A percentile compares a stretch with the other conserved stretches of the same genome.
Conservation (phyloP, 2,113 vertebrate genomes). For the Lophochroa leadbeateri region DNA sequence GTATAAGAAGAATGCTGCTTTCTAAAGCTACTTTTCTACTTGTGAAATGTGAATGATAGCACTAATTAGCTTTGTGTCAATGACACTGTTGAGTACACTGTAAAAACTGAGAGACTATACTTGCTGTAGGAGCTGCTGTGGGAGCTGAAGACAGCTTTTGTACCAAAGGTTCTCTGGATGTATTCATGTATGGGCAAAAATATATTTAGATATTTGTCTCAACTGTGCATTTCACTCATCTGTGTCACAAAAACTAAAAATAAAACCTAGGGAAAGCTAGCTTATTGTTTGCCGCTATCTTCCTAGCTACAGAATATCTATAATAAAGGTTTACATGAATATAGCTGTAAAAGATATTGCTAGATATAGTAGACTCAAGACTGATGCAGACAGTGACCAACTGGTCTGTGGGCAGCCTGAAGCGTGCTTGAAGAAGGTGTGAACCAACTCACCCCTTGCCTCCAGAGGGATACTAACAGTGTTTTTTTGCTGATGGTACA, state of each 20-base stretch:
- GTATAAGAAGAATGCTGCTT: not conserved
- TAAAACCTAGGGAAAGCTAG: not conserved
- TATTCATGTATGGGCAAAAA: not conserved
- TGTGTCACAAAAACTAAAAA: constrained; percentile 20
- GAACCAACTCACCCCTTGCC: not conserved
- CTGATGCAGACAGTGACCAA: not conserved
- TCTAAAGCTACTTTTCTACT: not conserved
- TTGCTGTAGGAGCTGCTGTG: not conserved
- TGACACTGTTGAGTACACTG: not conserved
- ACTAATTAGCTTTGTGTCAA: not conserved
- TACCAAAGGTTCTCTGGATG: not conserved
- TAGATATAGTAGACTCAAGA: not conserved
- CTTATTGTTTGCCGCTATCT: not conserved
- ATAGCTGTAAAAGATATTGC: not conserved
- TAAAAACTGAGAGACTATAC: not conserved
- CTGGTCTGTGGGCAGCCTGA: not conserved
- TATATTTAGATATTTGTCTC: not conserved
- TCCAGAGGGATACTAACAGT: not conserved
- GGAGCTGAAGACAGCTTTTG: not conserved
- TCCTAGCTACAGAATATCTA: not conserved
- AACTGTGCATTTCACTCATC: not conserved
- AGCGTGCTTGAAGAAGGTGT: not conserved
- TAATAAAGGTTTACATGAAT: not conserved
- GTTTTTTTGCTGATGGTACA: not conserved
- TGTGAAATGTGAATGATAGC: not conserved